Conservation (phyloP, 2,797 vertebrate genomes). For the Trichosurus vulpecula region DNA sequence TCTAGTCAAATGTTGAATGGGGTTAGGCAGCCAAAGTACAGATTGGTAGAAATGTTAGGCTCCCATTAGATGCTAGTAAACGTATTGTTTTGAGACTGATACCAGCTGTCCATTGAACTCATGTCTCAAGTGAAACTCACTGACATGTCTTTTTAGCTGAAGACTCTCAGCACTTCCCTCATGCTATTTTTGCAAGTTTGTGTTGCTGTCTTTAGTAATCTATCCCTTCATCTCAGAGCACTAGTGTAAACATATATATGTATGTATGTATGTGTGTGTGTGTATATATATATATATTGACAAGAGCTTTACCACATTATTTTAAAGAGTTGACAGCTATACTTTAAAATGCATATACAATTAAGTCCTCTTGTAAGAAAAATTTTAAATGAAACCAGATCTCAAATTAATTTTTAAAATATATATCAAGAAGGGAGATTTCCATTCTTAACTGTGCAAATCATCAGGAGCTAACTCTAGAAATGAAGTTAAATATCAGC, state of each 20-base stretch:
- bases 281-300: too few relatives aligned
- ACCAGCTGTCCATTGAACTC: neutral
- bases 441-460: conserved; percentile 26
- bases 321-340: neutral
- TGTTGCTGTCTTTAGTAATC: neutral
- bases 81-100: neutral
- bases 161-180: neutral
- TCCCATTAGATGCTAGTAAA: neutral
- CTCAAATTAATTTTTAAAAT: neutral
- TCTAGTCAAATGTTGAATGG: neutral
- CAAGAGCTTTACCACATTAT: neutral
- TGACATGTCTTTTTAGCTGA: neutral
- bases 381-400: neutral
- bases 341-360: neutral
- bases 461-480: neutral
- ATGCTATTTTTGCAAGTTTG: neutral
- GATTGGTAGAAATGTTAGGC: neutral
- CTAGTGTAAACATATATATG: neutral
- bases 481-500: conserved; percentile 61
- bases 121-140: neutral
- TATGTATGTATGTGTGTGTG: too few relatives aligned
- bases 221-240: neutral
- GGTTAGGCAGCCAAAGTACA: neutral
- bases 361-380: neutral
- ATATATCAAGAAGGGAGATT: neutral